phyloP scores from a whole-genome alignment of 2,888 invertebrate species.

The Lasiommata megera region DNA sequence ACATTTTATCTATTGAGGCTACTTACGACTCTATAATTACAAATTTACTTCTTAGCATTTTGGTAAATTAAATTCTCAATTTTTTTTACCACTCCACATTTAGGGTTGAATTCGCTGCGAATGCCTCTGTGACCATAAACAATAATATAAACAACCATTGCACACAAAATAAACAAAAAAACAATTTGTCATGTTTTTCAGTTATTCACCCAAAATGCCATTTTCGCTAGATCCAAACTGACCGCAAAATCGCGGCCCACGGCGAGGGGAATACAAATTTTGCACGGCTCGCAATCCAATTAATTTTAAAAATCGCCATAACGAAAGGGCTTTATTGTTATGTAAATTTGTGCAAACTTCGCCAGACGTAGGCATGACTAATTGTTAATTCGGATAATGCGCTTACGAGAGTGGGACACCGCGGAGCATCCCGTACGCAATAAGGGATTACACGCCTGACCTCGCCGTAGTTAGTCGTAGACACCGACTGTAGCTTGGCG shows the following conservation, averaged over 20 bases:
- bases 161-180: not conserved
- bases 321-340: slow-evolving; percentile 76
- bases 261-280: slow-evolving; percentile 58
- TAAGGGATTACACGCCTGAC: slow-evolving; percentile 46
- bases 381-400: slow-evolving; percentile 80
- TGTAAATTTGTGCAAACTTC: slow-evolving; percentile 79
- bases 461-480: slow-evolving; percentile 2
- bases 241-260: slow-evolving; percentile 51
- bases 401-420: slow-evolving; percentile 64
- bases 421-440: slow-evolving; percentile 49
- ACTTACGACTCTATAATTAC: too few relatives aligned
- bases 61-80: too few relatives aligned
- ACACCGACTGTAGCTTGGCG: not conserved
- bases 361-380: slow-evolving; percentile 77
- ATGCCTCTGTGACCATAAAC: too few relatives aligned
- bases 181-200: slow-evolving; percentile 15
- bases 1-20: too few relatives aligned
- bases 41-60: too few relatives aligned
- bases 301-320: slow-evolving; percentile 78
- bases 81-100: too few relatives aligned
- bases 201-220: slow-evolving; percentile 28
- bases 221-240: slow-evolving; percentile 42
- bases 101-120: too few relatives aligned
- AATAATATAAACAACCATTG: not conserved
- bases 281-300: slow-evolving; percentile 71